Evolutionary conservation across 2,797 vertebrate species (phyloP), one percentile per base, ranked within the genome.

Genomic region (Stomatorhinus walkeri): DNA sequence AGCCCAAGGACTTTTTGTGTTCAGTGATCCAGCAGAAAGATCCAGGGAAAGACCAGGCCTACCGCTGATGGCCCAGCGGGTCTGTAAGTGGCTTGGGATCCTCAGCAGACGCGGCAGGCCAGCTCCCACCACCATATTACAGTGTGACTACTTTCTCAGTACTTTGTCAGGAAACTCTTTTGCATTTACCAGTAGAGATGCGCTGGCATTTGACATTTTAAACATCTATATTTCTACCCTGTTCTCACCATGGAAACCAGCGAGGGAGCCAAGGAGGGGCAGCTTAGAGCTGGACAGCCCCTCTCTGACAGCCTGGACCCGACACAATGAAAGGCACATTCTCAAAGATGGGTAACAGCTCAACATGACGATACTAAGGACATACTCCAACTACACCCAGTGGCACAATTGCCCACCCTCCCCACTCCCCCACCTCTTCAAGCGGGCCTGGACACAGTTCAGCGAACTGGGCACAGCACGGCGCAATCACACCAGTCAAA

Each of bases 51-150:
- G 48, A 49, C 76, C 79, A 4, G 87, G 16, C 54, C 89, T 89
- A 5, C 88, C 89, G 22, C 46, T 49, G 40, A 89, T 90, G 9
- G 16, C 16, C 8, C 81, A 89, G 5, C 87, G 85, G 79, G 64
- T 85, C 1, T 72, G 90, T 90, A 43, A 89, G 87, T 91, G 16
- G 12, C n/a, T 88, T 85, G 3, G 3, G 76, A 16, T 14, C 12
- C 24, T 28, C 12, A 10, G 64, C 22, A 32, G 5, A 46, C 5
- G 5, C 6, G 76, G 0, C 36, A 16, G 16, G 16, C 28, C 1
- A 2, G 6, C 76, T 46, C 28, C 28, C 40, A n/a, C 72, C 36
- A 79, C 22, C 64, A 68, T 10, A 14, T 32, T 2, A 68, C 12
- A 10, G 24, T 32, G 28, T 68, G 24, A 68, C 28, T 24, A 14